Base-by-base conservation (phyloP, 2,113 vertebrate genomes). In the Platycercus adscitus region DNA sequence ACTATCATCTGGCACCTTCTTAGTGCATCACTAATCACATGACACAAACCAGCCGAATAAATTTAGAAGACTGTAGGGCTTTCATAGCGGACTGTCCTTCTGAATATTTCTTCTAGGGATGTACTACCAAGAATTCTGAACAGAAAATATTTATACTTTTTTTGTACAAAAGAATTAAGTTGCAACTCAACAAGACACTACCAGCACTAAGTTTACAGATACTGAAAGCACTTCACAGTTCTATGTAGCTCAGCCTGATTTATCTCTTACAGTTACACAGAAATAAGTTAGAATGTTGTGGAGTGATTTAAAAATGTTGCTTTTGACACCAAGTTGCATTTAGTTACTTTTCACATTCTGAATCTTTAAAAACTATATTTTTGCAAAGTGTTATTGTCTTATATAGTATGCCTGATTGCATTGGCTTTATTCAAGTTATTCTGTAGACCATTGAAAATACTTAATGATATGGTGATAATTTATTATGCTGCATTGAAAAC, bases 101-200 rank as follows among this genome's bases (percentile, higher is more conserved):
- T 80, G 89, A 91, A 85, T 68, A 88, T 85, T 91, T 97, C 96
- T 96, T 89, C 90, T 90, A 93, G 92, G 90, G 94, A 93, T 86
- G 39, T 68, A 71, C 75, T 97, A 96, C 95, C 94, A 94, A 77
- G 95, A 97, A 91, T 97, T 97, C 97, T 89, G 98, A 97, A 97
- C 94, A 97, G 95, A 97, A 98, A 98, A 98, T 99, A 99, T 99
- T 99, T 99, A 98, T 99, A 99, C 98, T 98, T 99, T 98, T 97
- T 98, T 98, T 99, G 98, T 99, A 99, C 10, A 97, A 98, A 99
- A 98, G 97, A 98, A 98, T 98, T 96, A 98, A 95, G 95, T 95
- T 69, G 90, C 98, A 98, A 97, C 97, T 98, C 98, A 96, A 88
- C 98, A 96, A 98, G 99, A 99, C 98, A 98, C 98, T 98, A 99